Percentiles rank a stretch among this genome's conserved stretches.
These are phyloP conservation scores for Paramormyrops hopkinsi DNA, from an alignment of 2,797 vertebrate genomes.

Conservation along the genomic window DNA sequence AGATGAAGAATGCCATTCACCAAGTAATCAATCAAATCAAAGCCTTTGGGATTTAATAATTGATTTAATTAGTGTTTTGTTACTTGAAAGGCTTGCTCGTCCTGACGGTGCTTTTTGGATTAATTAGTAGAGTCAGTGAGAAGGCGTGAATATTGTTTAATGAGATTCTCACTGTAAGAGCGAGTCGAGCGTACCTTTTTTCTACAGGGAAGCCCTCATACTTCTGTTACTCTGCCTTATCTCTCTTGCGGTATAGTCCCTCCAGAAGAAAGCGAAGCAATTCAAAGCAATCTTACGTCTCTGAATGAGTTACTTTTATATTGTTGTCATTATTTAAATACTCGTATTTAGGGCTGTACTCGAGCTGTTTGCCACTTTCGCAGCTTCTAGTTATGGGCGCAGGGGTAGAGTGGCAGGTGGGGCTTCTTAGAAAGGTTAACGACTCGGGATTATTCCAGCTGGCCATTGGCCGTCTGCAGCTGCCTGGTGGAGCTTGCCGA, in stretches of 20 bases:
- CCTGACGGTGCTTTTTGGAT: conserved; percentile 10
- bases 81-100: neutral
- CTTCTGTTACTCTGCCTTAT: neutral
- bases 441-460: neutral
- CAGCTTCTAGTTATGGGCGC: neutral
- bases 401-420: neutral
- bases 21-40: conserved; percentile 24
- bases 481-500: neutral
- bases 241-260: neutral
- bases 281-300: neutral
- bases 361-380: neutral
- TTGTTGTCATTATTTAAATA: neutral
- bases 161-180: neutral
- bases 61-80: conserved; percentile 20
- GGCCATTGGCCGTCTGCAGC: neutral
- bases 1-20: neutral
- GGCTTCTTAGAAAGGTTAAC: neutral
- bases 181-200: neutral
- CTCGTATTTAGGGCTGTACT: neutral
- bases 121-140: conserved; percentile 3
- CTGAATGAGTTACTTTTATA: neutral
- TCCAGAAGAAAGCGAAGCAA: neutral
- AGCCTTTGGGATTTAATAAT: conserved; percentile 10
- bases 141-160: neutral
- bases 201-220: neutral